Evolutionary conservation across 2,797 vertebrate genomes (phyloP).

Genomic region (Gymnocypris eckloni): DNA sequence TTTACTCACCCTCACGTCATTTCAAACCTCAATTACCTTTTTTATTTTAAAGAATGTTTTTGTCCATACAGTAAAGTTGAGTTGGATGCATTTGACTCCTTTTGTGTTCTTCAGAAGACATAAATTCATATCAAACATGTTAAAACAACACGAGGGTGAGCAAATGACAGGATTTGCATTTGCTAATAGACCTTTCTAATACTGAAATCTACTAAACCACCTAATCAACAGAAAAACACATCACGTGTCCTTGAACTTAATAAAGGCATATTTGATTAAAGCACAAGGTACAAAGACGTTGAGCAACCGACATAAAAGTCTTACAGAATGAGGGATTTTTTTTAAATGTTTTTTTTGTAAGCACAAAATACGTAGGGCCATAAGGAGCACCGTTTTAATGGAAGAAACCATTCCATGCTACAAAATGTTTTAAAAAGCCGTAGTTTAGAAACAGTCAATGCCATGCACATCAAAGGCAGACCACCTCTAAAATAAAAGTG

Average conservation of each 20-base stretch:
- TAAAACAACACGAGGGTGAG: background rate
- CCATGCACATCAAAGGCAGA: constrained; percentile 67
- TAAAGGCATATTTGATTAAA: constrained; percentile 51
- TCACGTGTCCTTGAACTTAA: constrained; percentile 15
- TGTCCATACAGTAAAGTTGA: background rate
- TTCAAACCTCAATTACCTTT: background rate
- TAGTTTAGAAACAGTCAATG: constrained; percentile 65
- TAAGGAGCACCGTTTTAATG: constrained; percentile 59
- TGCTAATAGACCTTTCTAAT: constrained; percentile 17
- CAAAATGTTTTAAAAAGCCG: constrained; percentile 50
- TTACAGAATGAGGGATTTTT: background rate
- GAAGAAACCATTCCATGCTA: constrained; percentile 62
- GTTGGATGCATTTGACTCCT: background rate
- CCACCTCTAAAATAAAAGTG: constrained; percentile 66
- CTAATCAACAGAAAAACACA: constrained; percentile 18
- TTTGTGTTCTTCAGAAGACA: background rate
- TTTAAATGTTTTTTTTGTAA: background rate
- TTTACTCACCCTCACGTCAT: background rate
- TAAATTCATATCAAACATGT: background rate
- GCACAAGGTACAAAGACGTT: constrained; percentile 50
- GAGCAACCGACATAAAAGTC: constrained; percentile 35
- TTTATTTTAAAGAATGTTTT: background rate
- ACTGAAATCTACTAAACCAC: constrained; percentile 23
- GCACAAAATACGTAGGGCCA: constrained; percentile 23
- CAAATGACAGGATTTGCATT: background rate